These are phyloP conservation scores for Agrenia bidenticulata DNA, from an alignment of 2,888 invertebrate genomes.

Conservation along the genomic window DNA sequence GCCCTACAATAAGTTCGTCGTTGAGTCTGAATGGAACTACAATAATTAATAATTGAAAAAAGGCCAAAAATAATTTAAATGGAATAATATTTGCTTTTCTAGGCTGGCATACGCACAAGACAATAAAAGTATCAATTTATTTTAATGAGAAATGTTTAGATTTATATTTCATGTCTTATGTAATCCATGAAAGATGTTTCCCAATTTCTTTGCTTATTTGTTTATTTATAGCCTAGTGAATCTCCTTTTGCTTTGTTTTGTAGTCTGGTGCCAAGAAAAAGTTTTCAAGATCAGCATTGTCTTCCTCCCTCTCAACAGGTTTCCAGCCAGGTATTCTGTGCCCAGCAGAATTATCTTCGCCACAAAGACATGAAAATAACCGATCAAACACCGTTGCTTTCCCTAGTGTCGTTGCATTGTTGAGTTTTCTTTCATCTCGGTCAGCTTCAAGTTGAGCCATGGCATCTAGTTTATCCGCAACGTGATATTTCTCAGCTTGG, in stretches of 20 bases:
- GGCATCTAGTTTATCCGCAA: constrained; percentile 15
- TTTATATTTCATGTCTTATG: too few species aligned
- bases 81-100: too few species aligned
- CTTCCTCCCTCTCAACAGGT: constrained; percentile 17
- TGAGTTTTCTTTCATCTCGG: constrained; percentile 15
- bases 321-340: constrained; percentile 29
- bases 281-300: constrained; percentile 26
- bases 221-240: too few species aligned
- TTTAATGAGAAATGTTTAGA: too few species aligned
- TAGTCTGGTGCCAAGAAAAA: constrained; percentile 28
- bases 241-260: constrained; percentile 1
- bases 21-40: too few species aligned
- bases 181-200: background rate
- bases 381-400: constrained; percentile 34
- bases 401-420: constrained; percentile 20
- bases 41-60: too few species aligned
- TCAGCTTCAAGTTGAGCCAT: constrained; percentile 13
- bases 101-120: too few species aligned
- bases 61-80: too few species aligned
- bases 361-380: constrained; percentile 33
- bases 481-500: constrained; percentile 23
- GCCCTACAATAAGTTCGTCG: too few species aligned
- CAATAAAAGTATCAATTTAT: too few species aligned
- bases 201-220: too few species aligned
- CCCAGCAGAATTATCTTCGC: constrained; percentile 32